These are phyloP conservation scores for Chrysocyon brachyurus DNA, from an alignment of 2,797 vertebrate genomes.

Conservation along the genomic window DNA sequence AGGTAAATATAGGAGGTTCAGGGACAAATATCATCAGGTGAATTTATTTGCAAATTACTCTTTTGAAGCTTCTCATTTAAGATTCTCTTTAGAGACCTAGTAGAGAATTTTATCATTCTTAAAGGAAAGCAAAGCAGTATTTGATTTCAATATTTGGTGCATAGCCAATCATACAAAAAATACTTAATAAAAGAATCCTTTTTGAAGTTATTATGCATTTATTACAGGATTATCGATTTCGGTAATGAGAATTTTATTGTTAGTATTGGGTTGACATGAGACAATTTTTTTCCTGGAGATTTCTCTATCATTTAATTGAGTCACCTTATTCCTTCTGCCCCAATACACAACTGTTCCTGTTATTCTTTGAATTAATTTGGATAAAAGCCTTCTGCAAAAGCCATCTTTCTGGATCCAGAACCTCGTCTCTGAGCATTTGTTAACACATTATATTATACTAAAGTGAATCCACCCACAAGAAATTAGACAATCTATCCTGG, in stretches of 20 bases:
- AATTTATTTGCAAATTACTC: constrained; percentile 72
- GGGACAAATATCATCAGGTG: constrained; percentile 76
- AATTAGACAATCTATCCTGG: constrained; percentile 72
- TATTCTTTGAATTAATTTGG: constrained; percentile 72
- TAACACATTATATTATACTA: not conserved
- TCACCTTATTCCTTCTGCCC: constrained; percentile 77
- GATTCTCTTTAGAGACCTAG: constrained; percentile 38
- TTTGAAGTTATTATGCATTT: constrained; percentile 74
- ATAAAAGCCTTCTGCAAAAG: constrained; percentile 70
- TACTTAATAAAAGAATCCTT: constrained; percentile 69
- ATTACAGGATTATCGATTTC: constrained; percentile 68
- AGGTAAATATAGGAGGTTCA: constrained; percentile 68
- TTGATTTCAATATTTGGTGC: constrained; percentile 73
- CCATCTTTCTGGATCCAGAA: constrained; percentile 39
- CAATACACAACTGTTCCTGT: constrained; percentile 60
- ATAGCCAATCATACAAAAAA: constrained; percentile 74
- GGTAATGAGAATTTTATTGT: constrained; percentile 53
- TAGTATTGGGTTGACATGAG: constrained; percentile 66
- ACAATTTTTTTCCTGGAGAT: constrained; percentile 68
- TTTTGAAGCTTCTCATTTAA: constrained; percentile 47
- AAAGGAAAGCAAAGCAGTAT: constrained; percentile 70
- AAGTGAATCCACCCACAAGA: constrained; percentile 59
- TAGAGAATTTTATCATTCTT: constrained; percentile 50
- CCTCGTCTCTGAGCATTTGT: constrained; percentile 59
- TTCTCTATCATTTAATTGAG: constrained; percentile 78